Conservation (phyloP, 1,140 invertebrate species). For the Lithobius niger region DNA sequence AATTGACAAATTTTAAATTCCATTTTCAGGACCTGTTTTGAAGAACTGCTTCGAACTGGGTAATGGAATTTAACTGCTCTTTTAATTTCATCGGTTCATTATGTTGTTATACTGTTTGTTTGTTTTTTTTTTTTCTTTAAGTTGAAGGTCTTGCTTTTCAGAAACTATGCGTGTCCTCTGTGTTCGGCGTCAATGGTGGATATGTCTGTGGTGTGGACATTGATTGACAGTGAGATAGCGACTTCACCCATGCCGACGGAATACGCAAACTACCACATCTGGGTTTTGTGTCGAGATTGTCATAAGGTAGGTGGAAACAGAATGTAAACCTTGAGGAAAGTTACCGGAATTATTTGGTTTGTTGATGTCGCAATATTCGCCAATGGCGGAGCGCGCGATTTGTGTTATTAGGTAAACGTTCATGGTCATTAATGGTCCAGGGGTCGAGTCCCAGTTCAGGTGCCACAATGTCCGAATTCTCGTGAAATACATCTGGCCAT, state of each 20-base stretch:
- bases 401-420: no score
- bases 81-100: neutral
- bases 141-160: conserved; percentile 17
- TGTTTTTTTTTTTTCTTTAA: no score
- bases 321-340: neutral
- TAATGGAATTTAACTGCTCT: conserved; percentile 21
- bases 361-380: no score
- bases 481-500: no score
- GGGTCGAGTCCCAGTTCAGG: no score
- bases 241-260: conserved; percentile 67
- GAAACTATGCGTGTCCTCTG: conserved; percentile 66
- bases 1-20: no score
- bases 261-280: conserved; percentile 57
- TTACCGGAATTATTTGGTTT: neutral
- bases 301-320: conserved; percentile 46
- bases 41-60: conserved; percentile 56
- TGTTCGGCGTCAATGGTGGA: conserved; percentile 71
- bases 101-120: no score
- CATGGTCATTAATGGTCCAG: no score
- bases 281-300: conserved; percentile 76
- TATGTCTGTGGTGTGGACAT: conserved; percentile 65
- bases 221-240: conserved; percentile 61
- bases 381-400: no score
- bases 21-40: conserved; percentile 53
- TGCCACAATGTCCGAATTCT: no score